Evolutionary conservation across 1,140 invertebrate genomes (phyloP).

Genomic region (Drosophila tani): DNA sequence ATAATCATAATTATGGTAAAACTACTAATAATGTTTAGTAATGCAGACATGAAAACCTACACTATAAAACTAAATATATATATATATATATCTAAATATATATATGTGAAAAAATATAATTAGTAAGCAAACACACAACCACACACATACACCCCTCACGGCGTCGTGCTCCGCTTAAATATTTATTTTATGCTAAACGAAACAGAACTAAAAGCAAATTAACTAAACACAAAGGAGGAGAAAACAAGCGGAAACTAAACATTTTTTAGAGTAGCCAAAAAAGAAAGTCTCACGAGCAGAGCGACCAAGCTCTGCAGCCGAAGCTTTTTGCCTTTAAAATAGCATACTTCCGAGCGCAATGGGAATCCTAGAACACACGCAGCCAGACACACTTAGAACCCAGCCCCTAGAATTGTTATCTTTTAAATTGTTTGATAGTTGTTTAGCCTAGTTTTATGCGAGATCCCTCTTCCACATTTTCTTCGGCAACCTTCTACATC

Average conservation of each 20-base stretch:
- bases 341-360: conserved; percentile 48
- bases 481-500: conserved; percentile 9
- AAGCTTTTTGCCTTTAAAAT: conserved; percentile 49
- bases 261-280: conserved; percentile 69
- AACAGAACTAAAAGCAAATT: conserved; percentile 62
- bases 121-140: conserved; percentile 41
- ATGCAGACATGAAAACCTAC: conserved; percentile 70
- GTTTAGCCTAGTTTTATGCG: conserved; percentile 49
- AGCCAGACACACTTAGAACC: conserved; percentile 13
- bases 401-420: conserved; percentile 51
- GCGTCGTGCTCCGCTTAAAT: conserved; percentile 60
- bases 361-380: conserved; percentile 24
- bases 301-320: conserved; percentile 23
- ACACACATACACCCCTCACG: conserved; percentile 45
- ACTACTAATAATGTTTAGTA: conserved; percentile 72
- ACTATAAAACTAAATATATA: conserved; percentile 34
- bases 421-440: conserved; percentile 62
- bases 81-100: conserved; percentile 39
- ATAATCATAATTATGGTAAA: conserved; percentile 64
- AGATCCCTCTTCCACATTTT: conserved; percentile 20
- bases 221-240: conserved; percentile 52
- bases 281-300: conserved; percentile 32
- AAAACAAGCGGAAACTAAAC: conserved; percentile 32
- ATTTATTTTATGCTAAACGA: conserved; percentile 74
- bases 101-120: conserved; percentile 46